Percentiles rank a stretch among this genome's conserved stretches.
These are phyloP conservation scores for Watsonalla cultraria DNA, from an alignment of 2,888 invertebrate genomes.

Conservation along the genomic window DNA sequence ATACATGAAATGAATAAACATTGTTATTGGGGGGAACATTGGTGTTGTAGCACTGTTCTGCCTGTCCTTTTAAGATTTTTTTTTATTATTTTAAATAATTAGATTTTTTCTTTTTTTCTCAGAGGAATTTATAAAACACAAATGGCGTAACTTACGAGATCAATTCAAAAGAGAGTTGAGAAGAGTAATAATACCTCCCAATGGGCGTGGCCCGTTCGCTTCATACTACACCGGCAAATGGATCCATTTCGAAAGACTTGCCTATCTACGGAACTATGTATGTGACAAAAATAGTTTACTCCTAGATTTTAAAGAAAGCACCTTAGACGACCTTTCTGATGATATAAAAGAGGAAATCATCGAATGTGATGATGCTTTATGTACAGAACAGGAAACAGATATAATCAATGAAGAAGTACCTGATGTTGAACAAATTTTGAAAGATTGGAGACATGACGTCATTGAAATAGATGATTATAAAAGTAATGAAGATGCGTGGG, in stretches of 20 bases:
- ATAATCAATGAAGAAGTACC: too few relatives aligned
- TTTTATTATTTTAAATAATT: too few relatives aligned
- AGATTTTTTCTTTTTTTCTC: slow-evolving; percentile 5
- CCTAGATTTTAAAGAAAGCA: not conserved
- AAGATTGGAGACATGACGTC: too few relatives aligned
- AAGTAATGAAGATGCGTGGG: too few relatives aligned
- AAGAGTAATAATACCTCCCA: slow-evolving; percentile 12
- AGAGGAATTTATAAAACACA: slow-evolving; percentile 26
- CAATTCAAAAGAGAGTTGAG: slow-evolving; percentile 24
- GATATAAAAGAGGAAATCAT: not conserved
- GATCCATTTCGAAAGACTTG: slow-evolving; percentile 22
- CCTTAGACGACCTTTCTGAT: not conserved
- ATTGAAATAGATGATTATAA: too few relatives aligned
- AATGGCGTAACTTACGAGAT: slow-evolving; percentile 32
- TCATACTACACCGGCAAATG: slow-evolving; percentile 28
- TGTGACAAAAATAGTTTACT: not conserved
- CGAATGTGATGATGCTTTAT: too few relatives aligned
- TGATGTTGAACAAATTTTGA: too few relatives aligned
- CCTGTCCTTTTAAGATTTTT: too few relatives aligned
- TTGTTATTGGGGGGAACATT: too few relatives aligned
- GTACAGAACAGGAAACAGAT: too few relatives aligned
- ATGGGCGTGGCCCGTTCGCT: slow-evolving; percentile 13
- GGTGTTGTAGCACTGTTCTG: too few relatives aligned
- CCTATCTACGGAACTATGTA: slow-evolving; percentile 18
- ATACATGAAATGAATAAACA: too few relatives aligned